phyloP scores from a whole-genome alignment of 1,140 invertebrate species.

The Brachionus paranguensis region DNA sequence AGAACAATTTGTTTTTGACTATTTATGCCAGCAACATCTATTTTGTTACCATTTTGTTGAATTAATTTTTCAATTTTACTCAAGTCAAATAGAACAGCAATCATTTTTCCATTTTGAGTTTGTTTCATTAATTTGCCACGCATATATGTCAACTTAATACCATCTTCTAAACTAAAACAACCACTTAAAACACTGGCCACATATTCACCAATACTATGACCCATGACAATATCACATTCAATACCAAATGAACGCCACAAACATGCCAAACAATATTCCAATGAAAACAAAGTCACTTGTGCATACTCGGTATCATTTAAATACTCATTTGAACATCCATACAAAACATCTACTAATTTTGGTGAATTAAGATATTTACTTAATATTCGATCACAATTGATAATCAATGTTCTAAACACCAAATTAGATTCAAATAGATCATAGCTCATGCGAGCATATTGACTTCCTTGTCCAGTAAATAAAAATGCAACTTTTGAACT shows the following conservation, averaged over 20 bases:
- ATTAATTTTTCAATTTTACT: background rate
- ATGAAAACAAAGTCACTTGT: background rate
- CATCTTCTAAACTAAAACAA: background rate
- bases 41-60: background rate
- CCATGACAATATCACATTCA: background rate
- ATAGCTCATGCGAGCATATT: background rate
- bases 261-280: background rate
- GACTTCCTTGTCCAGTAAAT: background rate
- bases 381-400: background rate
- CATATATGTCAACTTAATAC: background rate
- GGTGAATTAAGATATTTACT: background rate
- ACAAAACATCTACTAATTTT: background rate
- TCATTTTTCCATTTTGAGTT: background rate
- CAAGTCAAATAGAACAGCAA: background rate
- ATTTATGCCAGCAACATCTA: background rate
- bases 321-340: background rate
- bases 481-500: background rate
- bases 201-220: slow-evolving; percentile 22
- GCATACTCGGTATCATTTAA: background rate
- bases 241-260: background rate
- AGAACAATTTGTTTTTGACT: background rate
- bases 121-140: background rate
- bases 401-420: background rate
- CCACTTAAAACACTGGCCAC: background rate
- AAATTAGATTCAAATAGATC: background rate